Conservation (phyloP, 2,888 invertebrate genomes). For the Apoda limacodes region DNA sequence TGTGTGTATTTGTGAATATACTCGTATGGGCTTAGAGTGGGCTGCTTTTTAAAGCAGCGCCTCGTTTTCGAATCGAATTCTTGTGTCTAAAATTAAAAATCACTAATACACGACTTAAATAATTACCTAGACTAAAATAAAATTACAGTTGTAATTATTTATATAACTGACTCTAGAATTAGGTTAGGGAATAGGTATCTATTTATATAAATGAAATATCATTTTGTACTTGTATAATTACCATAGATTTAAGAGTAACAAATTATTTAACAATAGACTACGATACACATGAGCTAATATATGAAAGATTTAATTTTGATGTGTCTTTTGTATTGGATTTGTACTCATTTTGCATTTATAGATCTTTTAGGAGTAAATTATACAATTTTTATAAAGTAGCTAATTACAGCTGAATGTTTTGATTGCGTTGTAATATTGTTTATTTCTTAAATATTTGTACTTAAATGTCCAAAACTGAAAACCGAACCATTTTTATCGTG, state of each 20-base stretch:
- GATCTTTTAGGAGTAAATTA: conserved; percentile 50
- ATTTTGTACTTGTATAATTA: conserved; percentile 69
- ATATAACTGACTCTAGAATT: conserved; percentile 65
- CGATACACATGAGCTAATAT: conserved; percentile 62
- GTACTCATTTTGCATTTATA: conserved; percentile 67
- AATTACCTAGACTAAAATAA: too few relatives aligned
- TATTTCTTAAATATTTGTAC: conserved; percentile 43
- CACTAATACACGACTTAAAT: too few relatives aligned
- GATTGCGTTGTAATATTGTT: conserved; percentile 24
- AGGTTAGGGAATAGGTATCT: conserved; percentile 51
- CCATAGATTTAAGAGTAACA: conserved; percentile 65
- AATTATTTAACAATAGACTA: conserved; percentile 59
- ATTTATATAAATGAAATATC: conserved; percentile 62
- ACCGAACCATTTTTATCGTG: conserved; percentile 48
- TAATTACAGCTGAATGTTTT: too few relatives aligned
- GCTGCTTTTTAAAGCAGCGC: too few relatives aligned
- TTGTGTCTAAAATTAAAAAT: too few relatives aligned
- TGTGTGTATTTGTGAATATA: conserved; percentile 8
- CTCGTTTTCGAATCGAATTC: too few relatives aligned
- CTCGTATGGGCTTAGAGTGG: too few relatives aligned
- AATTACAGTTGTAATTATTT: conserved; percentile 46
- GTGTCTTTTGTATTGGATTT: conserved; percentile 62
- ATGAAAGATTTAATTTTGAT: conserved; percentile 51
- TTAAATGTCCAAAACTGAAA: conserved; percentile 55
- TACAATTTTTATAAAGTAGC: neutral